Percentiles rank a stretch among this genome's conserved stretches.
phyloP scores from a whole-genome alignment of 2,113 vertebrate species.

The Rhipidura dahli region DNA sequence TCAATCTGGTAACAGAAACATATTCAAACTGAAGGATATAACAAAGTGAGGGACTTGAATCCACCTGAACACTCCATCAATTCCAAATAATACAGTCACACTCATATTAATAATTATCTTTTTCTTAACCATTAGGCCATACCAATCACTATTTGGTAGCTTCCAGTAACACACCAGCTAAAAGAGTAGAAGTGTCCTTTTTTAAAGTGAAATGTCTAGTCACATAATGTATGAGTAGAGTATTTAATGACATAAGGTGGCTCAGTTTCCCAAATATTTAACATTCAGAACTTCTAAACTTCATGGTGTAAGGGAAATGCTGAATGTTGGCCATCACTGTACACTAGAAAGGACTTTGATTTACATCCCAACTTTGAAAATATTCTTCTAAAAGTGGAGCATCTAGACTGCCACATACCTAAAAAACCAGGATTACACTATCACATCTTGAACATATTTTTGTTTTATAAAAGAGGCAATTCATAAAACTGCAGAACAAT shows the following conservation, averaged over 20 bases:
- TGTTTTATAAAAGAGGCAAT: constrained; percentile 1
- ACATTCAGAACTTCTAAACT: not conserved
- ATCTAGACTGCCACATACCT: not conserved
- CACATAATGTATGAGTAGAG: not conserved
- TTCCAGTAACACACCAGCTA: not conserved
- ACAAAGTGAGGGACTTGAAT: not conserved
- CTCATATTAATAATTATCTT: not conserved
- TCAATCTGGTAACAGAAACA: not conserved
- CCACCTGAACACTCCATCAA: not conserved
- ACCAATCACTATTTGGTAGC: not conserved
- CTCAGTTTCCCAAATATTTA: not conserved
- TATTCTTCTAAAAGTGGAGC: not conserved
- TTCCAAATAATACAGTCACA: not conserved
- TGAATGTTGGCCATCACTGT: not conserved
- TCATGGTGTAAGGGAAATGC: not conserved
- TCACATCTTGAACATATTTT: constrained; percentile 43
- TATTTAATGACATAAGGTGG: not conserved
- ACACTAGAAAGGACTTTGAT: not conserved
- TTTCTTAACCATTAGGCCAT: not conserved
- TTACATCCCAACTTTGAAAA: not conserved
- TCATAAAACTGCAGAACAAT: constrained; percentile 27
- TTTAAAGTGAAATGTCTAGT: not conserved
- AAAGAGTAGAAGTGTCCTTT: not conserved
- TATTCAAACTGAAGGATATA: not conserved
- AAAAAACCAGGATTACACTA: not conserved